These are phyloP conservation scores for Sturnus vulgaris DNA, from an alignment of 2,113 vertebrate species.

Conservation along the genomic window DNA sequence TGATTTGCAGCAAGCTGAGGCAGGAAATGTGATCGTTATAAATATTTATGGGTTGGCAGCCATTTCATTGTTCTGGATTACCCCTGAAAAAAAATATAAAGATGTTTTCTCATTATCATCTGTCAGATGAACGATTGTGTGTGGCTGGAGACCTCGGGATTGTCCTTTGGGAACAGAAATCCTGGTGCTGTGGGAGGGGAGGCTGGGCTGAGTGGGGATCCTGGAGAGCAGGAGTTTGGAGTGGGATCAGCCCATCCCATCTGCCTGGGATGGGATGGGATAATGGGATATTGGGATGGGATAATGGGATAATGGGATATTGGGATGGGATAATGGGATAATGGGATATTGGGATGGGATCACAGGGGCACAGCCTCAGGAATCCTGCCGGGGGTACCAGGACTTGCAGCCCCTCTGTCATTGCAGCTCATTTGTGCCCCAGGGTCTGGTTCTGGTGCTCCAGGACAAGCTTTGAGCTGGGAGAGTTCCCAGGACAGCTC, in stretches of 20 bases:
- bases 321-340: neutral
- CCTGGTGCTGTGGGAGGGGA: neutral
- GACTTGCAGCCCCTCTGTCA: neutral
- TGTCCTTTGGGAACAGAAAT: neutral
- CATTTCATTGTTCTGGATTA: neutral
- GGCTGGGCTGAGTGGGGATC: neutral
- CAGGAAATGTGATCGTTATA: neutral
- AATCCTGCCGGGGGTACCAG: too few species aligned
- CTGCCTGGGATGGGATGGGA: too few species aligned
- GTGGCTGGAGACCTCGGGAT: accelerated
- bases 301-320: too few species aligned
- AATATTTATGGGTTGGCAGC: slow-evolving; percentile 39
- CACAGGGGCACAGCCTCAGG: neutral
- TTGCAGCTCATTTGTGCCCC: neutral
- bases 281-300: too few species aligned
- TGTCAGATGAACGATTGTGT: neutral
- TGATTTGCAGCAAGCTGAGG: neutral
- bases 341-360: neutral
- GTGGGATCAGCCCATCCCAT: neutral
- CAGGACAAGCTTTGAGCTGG: neutral
- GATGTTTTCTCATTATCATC: neutral
- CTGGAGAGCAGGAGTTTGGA: neutral
- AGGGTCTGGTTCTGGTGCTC: neutral
- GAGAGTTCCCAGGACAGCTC: neutral
- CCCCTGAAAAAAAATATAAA: neutral